Percentiles rank a stretch among this genome's conserved stretches.
Conservation (phyloP, 2,113 vertebrate genomes). For the Vombatus ursinus region DNA sequence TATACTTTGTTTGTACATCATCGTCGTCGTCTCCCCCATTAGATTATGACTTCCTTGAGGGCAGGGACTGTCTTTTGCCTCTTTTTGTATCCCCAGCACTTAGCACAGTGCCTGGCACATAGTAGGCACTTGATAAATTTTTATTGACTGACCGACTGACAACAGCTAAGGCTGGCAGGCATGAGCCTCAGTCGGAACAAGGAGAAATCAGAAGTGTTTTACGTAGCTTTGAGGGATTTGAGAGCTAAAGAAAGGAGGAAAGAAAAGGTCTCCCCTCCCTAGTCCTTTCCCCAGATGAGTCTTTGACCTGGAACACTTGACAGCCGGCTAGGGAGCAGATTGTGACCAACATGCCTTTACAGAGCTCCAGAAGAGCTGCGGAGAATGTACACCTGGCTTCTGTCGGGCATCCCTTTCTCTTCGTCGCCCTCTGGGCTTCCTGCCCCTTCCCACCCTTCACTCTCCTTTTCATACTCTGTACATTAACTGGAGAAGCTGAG, state of each 20-base stretch:
- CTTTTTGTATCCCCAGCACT: neutral
- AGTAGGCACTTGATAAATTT: neutral
- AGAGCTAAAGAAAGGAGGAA: neutral
- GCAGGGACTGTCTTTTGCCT: neutral
- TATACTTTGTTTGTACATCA: neutral
- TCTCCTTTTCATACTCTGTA: neutral
- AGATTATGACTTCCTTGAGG: neutral
- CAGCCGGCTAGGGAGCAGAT: neutral
- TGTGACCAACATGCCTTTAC: neutral
- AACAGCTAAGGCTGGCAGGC: neutral
- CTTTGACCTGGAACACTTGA: neutral
- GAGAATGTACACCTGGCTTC: neutral
- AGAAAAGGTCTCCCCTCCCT: neutral
- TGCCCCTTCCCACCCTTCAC: neutral
- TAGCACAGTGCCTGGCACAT: neutral
- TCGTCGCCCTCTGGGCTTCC: neutral
- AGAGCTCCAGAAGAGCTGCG: neutral
- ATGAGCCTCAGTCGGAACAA: neutral
- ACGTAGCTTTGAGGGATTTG: neutral
- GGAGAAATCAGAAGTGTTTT: neutral
- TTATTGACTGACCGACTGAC: neutral
- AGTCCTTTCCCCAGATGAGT: neutral
- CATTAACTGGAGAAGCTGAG: neutral
- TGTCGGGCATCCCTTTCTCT: neutral
- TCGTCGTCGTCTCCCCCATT: no score